phyloP scores from a whole-genome alignment of 2,888 invertebrate genomes.

The Caenorhabditis panamensis region DNA sequence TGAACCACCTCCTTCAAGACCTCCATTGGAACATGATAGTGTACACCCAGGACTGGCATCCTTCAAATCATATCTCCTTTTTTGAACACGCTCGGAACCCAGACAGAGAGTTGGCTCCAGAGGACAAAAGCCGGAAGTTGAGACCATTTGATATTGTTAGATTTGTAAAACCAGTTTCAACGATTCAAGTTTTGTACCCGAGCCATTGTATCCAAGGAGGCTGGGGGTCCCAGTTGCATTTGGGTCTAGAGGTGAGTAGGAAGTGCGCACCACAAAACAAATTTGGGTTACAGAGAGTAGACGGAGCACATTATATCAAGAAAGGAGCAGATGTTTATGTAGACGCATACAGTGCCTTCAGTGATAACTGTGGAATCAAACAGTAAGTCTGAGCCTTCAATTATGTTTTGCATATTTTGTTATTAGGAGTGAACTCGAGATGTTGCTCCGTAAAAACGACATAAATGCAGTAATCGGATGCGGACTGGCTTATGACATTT shows the following conservation, averaged over 20 bases:
- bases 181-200: conserved; percentile 89
- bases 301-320: conserved; percentile 77
- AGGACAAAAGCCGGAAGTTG: conserved; percentile 74
- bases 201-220: conserved; percentile 95
- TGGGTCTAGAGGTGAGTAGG: conserved; percentile 85
- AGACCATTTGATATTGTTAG: conserved; percentile 91
- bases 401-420: conserved; percentile 1
- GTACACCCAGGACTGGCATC: conserved; percentile 96
- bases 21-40: conserved; percentile 70
- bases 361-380: conserved; percentile 92
- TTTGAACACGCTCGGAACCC: conserved; percentile 87
- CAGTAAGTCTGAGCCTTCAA: conserved; percentile 55
- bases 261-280: not conserved
- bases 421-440: conserved; percentile 90
- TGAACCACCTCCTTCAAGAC: conserved; percentile 72
- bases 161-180: conserved; percentile 88
- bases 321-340: conserved; percentile 93
- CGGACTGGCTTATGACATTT: conserved; percentile 95
- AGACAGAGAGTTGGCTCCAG: conserved; percentile 72
- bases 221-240: conserved; percentile 94
- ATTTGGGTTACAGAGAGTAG: conserved; percentile 47
- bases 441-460: conserved; percentile 88
- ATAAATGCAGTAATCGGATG: conserved; percentile 95
- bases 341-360: conserved; percentile 97
- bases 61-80: conserved; percentile 95